Conservation (phyloP, 2,113 vertebrate genomes). For the Microcebus tavaratra region DNA sequence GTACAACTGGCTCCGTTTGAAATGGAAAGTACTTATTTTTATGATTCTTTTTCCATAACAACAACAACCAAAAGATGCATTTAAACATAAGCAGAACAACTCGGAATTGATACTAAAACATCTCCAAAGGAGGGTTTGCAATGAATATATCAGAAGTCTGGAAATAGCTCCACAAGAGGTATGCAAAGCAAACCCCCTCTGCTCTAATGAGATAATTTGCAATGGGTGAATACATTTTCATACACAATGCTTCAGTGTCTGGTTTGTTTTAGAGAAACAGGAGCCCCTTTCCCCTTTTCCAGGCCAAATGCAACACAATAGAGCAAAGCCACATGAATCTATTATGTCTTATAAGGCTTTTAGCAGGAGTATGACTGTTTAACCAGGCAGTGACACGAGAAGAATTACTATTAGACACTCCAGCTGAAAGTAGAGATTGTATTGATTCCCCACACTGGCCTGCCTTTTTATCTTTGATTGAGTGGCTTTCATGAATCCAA, state of each 20-base stretch:
- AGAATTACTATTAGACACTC: slow-evolving; percentile 89
- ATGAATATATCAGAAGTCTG: slow-evolving; percentile 80
- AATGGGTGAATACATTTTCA: slow-evolving; percentile 86
- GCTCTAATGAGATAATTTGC: slow-evolving; percentile 80
- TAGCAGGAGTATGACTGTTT: slow-evolving; percentile 88
- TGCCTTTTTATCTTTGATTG: slow-evolving; percentile 90
- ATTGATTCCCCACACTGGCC: slow-evolving; percentile 88
- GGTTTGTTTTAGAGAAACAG: slow-evolving; percentile 87
- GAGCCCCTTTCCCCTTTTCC: slow-evolving; percentile 83
- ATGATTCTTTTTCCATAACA: slow-evolving; percentile 10
- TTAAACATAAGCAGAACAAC: slow-evolving; percentile 63
- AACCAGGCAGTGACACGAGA: slow-evolving; percentile 89
- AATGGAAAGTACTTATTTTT: slow-evolving; percentile 72
- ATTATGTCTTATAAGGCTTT: slow-evolving; percentile 87
- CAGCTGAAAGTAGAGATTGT: slow-evolving; percentile 89
- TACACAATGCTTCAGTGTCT: slow-evolving; percentile 86
- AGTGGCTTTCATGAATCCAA: slow-evolving; percentile 88
- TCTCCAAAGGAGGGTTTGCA: slow-evolving; percentile 68
- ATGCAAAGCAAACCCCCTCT: slow-evolving; percentile 68
- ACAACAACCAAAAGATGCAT: background rate
- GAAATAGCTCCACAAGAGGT: slow-evolving; percentile 72
- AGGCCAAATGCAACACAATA: slow-evolving; percentile 88
- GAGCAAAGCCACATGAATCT: slow-evolving; percentile 88
- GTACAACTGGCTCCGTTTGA: slow-evolving; percentile 60
- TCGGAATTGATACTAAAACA: slow-evolving; percentile 72